Conservation (phyloP, 2,113 vertebrate species). For the Nothobranchius furzeri region DNA sequence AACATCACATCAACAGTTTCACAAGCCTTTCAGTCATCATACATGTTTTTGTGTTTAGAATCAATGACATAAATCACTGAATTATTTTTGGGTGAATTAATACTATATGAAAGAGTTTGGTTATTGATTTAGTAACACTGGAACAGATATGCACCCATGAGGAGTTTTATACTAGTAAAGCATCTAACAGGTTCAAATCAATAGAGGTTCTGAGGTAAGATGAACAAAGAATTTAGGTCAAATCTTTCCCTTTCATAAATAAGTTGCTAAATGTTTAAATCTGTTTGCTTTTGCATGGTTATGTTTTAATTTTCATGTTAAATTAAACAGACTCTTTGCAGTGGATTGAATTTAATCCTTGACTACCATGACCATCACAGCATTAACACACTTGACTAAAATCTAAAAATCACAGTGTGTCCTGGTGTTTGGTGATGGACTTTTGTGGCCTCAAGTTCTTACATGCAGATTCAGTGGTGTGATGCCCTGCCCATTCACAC, state of each 20-base stretch:
- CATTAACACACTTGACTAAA: constrained; percentile 55
- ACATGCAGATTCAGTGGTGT: constrained; percentile 91
- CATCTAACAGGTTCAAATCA: background rate
- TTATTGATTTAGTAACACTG: constrained; percentile 13
- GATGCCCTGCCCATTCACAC: constrained; percentile 83
- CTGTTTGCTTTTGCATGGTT: constrained; percentile 43
- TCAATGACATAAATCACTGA: background rate
- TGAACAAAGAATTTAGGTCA: background rate
- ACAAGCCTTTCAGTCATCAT: constrained; percentile 1
- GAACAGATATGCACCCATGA: constrained; percentile 2
- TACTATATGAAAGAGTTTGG: constrained; percentile 20
- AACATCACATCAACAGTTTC: background rate
- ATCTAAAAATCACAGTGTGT: constrained; percentile 41
- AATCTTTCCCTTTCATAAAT: background rate
- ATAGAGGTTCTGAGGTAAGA: background rate
- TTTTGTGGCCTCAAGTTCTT: constrained; percentile 78
- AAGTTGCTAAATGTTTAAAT: background rate
- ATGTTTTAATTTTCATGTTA: constrained; percentile 24
- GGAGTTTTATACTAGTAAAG: constrained; percentile 7
- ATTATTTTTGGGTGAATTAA: background rate
- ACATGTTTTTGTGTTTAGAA: background rate
- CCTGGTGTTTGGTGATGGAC: constrained; percentile 63
- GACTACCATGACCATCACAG: constrained; percentile 73
- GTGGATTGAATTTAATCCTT: constrained; percentile 76
- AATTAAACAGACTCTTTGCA: constrained; percentile 34